phyloP scores from a whole-genome alignment of 2,797 vertebrate genomes.

The Takifugu ocellatus region DNA sequence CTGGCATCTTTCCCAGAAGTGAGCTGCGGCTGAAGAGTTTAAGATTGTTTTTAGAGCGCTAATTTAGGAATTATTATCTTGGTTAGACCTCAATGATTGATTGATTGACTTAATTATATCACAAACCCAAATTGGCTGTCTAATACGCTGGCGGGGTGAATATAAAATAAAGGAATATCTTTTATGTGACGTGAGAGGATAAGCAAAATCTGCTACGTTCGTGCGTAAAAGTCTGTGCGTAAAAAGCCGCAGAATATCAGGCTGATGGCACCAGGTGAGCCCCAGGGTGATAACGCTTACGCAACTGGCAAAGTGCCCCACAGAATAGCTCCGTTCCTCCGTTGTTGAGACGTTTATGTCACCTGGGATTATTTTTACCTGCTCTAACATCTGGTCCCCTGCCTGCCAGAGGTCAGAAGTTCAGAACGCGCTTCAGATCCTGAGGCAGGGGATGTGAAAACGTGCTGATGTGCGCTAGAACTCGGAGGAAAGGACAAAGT shows the following conservation, averaged over 20 bases:
- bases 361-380: conserved; percentile 26
- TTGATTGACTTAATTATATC: conserved; percentile 13
- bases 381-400: conserved; percentile 64
- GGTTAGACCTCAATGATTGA: conserved; percentile 44
- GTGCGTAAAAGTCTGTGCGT: conserved; percentile 61
- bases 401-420: conserved; percentile 86
- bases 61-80: conserved; percentile 33
- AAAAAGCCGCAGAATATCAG: conserved; percentile 33
- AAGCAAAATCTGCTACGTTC: conserved; percentile 1
- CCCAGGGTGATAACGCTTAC: conserved; percentile 50
- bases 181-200: conserved; percentile 11
- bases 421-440: conserved; percentile 64
- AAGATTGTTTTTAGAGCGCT: conserved; percentile 30
- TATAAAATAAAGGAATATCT: conserved; percentile 16
- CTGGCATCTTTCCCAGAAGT: conserved; percentile 44
- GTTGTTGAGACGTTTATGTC: conserved; percentile 2
- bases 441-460: conserved; percentile 25
- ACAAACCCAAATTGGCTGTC: conserved; percentile 37
- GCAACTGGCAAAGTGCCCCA: conserved; percentile 11
- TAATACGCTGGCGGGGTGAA: conserved; percentile 24
- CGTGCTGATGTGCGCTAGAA: conserved; percentile 10
- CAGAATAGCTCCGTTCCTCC: conserved; percentile 4
- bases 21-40: conserved; percentile 33
- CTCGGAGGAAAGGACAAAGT: conserved; percentile 3
- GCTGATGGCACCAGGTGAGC: conserved; percentile 38